Evolutionary conservation across 2,888 invertebrate species (phyloP), one percentile per base, ranked within the genome.

Genomic region (Lepidochitona cinerea): DNA sequence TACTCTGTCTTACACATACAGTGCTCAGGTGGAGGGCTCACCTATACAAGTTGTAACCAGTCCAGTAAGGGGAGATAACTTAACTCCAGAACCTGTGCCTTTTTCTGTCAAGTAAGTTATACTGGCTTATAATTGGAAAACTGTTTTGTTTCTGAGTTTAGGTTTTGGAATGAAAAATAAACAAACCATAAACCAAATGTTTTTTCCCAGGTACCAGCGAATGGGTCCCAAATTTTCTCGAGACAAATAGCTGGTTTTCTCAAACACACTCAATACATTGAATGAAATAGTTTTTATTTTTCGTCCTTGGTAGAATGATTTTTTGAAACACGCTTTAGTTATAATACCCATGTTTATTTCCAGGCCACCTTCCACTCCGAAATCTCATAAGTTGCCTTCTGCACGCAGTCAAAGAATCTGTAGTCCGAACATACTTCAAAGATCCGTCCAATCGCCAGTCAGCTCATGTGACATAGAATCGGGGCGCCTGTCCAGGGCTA

Each of bases 1-100:
- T 3, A 36, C 71, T n/a, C 23, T 78, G 49, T 73, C 73, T 0
- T 78, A 71, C 69, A 72, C 74, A 1, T 77, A 79, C 69, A 77
- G 80, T 37, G 72, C 69, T 1, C 77, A 80, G 73, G 52, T 80
- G 59, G 26, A 37, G 37, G 77, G 76, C 4, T 54, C 75, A 14
- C 64, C 79, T 1, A 29, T 59, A 4, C 59, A 59, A 4, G 59
- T 59, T 14, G 29, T 29, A 14, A 29, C 59, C 2, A 14, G 32
- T 26, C 32, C 59, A 29, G 23, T 29, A 14, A 29, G 23, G n/a
- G n/a, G n/a, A n/a, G n/a, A n/a, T n/a, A n/a, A n/a, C 14, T 26
- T 32, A 59, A 26, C 59, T 4, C 26, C 14, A 23, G 59, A 59
- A 14, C 26, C 59, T 1, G 14, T 29, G 29, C 23, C 2, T 32